Evolutionary conservation across 1,140 invertebrate genomes (phyloP), one percentile per base, ranked within the genome.

Genomic region (Asobara japonica): DNA sequence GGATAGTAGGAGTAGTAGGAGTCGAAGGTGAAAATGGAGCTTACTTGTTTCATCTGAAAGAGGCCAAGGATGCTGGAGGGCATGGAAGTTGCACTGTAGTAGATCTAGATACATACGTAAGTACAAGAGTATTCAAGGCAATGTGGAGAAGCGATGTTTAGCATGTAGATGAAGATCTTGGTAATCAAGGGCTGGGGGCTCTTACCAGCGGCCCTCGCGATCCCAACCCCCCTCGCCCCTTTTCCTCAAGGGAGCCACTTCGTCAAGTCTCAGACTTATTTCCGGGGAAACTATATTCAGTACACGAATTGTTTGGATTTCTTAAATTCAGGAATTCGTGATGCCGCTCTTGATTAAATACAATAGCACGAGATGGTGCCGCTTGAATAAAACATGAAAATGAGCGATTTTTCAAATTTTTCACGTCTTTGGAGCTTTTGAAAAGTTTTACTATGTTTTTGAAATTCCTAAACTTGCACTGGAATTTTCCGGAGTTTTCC

Each of bases 141-240:
- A 80, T 74, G 76, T 78, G 48, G 78, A 79, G 82, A 72, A 84
- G 78, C 80, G 79, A 84, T 86, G 83, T 86, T 86, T 86, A 86
- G 85, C 85, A 86, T 86, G 85, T 84, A 86, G 85, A 86, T 86
- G 85, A 86, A 86, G 84, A 86, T 86, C 85, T 86, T 84, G 83
- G 85, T 86, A 86, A 86, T 86, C 84, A 86, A 86, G 83, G 82
- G 79, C 76, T 81, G 78, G n/a, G n/a, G n/a, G 69, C 45, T 72
- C 51, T 20, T n/a, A 25, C 31, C 56, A 60, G n/a, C 36, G 45
- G 18, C n/a, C 33, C 33, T 22, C 65, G n/a, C 18, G 30, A 29
- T n/a, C 60, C 25, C n/a, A 4, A 8, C 22, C 13, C 60, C 10
- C 22, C 71, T 51, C 33, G 25, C 38, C 18, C 16, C 33, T 30